phyloP scores from a whole-genome alignment of 2,797 vertebrate species.

The Macropus fuliginosus region DNA sequence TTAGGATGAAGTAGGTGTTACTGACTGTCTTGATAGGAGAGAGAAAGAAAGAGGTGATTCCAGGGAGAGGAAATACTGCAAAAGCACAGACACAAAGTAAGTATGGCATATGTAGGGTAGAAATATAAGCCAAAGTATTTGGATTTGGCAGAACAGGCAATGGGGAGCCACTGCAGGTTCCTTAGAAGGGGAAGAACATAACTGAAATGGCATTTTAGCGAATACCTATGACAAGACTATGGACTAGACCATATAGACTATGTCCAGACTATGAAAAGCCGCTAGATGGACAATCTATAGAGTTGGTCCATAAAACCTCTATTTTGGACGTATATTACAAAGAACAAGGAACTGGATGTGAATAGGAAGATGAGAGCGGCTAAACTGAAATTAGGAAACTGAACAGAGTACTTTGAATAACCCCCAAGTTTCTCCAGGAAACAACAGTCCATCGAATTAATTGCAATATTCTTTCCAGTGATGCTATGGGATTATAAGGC shows the following conservation, averaged over 20 bases:
- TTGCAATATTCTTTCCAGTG: not conserved
- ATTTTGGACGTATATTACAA: not conserved
- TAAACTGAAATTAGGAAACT: not conserved
- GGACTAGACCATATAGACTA: no score
- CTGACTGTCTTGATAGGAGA: not conserved
- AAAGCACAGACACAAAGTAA: not conserved
- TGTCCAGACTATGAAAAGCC: not conserved
- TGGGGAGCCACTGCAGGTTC: not conserved
- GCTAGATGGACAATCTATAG: not conserved
- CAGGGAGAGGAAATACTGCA: not conserved
- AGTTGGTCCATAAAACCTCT: not conserved
- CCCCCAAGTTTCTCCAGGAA: not conserved
- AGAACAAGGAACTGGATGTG: not conserved
- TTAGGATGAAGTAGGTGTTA: not conserved
- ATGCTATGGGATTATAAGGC: not conserved
- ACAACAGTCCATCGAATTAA: not conserved
- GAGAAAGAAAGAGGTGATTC: not conserved
- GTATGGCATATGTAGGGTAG: not conserved
- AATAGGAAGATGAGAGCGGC: not conserved
- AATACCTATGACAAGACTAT: not conserved
- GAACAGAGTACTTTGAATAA: not conserved
- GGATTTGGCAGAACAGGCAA: not conserved
- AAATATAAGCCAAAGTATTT: not conserved
- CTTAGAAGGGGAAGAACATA: not conserved
- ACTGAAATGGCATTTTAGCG: not conserved